phyloP scores from a whole-genome alignment of 2,888 invertebrate species.

The Callinectes sapidus region DNA sequence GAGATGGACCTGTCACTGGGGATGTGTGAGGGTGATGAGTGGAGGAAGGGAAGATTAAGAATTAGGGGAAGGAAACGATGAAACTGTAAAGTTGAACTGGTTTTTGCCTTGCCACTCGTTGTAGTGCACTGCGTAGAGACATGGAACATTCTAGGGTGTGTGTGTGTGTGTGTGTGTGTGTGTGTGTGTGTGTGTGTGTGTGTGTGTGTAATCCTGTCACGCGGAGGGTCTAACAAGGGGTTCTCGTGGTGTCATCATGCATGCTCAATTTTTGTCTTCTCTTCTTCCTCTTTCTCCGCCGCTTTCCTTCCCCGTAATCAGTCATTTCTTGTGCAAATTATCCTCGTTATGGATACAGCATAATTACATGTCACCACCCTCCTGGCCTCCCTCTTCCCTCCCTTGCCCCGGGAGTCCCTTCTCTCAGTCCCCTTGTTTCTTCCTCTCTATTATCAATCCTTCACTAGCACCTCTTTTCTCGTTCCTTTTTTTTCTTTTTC shows the following conservation, averaged over 20 bases:
- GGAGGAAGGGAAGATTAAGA: neutral
- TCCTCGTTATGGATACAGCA: neutral
- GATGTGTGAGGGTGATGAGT: neutral
- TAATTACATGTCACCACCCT: neutral
- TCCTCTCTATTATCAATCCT: neutral
- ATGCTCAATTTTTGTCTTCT: neutral
- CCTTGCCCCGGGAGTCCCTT: neutral
- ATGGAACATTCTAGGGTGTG: neutral
- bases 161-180: conserved; percentile 3
- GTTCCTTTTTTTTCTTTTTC: neutral
- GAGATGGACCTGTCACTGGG: neutral
- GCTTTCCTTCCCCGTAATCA: too few relatives aligned
- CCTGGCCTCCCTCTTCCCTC: neutral
- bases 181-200: conserved; percentile 1
- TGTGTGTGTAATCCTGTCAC: neutral
- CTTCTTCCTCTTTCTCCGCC: neutral
- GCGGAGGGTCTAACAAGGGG: neutral
- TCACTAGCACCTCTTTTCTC: neutral
- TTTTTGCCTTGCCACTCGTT: neutral
- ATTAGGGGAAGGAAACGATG: neutral
- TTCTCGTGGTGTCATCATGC: neutral
- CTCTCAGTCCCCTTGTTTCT: neutral
- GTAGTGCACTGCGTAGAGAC: neutral
- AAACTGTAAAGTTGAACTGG: neutral
- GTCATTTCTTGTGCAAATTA: neutral